Conservation (phyloP, 2,888 invertebrate genomes). For the Neoitamus cyanurus region DNA sequence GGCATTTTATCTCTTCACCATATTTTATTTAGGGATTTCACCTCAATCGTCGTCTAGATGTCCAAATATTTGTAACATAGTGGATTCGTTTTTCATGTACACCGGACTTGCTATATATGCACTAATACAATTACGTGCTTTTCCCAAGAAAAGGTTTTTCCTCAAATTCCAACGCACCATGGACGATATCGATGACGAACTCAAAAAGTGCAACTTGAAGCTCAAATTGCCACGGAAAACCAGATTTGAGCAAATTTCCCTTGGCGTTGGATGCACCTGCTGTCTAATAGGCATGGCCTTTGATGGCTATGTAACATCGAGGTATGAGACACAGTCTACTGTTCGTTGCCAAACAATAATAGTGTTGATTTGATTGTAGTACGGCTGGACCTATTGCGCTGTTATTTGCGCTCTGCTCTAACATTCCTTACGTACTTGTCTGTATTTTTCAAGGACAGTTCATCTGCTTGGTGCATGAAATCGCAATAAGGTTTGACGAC, state of each 20-base stretch:
- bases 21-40: neutral
- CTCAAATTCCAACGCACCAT: neutral
- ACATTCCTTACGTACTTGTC: constrained; percentile 61
- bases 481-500: constrained; percentile 61
- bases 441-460: constrained; percentile 63
- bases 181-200: neutral
- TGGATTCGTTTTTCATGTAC: neutral
- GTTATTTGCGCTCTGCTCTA: neutral
- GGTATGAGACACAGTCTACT: neutral
- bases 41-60: neutral
- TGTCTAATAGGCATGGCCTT: neutral
- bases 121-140: neutral
- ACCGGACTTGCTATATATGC: neutral
- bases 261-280: neutral
- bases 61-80: neutral
- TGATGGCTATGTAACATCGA: neutral
- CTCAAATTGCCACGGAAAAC: neutral
- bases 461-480: constrained; percentile 61
- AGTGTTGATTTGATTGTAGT: neutral
- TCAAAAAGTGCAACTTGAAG: neutral
- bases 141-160: neutral
- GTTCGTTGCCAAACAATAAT: neutral
- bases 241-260: neutral
- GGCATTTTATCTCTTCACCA: neutral
- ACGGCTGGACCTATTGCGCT: neutral